Base-by-base conservation (phyloP, 92 coral and sea anemone genomes). In the Epizoanthus rinbou region DNA sequence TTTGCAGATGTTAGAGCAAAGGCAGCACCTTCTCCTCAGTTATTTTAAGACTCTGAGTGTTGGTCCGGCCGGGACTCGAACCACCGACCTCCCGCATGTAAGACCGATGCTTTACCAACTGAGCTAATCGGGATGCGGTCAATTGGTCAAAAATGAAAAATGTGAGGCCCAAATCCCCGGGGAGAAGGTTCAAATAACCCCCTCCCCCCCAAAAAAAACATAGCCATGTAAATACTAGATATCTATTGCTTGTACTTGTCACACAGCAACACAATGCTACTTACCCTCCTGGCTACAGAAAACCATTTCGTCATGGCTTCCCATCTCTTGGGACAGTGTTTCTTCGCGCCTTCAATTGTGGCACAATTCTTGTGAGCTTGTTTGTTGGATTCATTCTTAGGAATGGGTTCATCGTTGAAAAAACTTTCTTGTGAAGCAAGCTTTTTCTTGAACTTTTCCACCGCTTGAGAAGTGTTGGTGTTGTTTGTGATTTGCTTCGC, bases 301-400 rank as follows among this genome's bases (percentile, higher is more conserved):
- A 94, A 95, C 98, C 98, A 95, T 25, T 87, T 81, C 86, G 84
- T 88, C 79, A 94, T 80, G 2, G 94, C 93, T 57, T 85, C 91
- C 98, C 98, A 95, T 21, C 98, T 85, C 28, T 74, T 88, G 58
- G 98, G 98, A 63, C 98, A 95, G 64, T 92, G 78, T 45, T 85
- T 92, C 87, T 89, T 91, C 19, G 98, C 98, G 53, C 90, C 93
- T 22, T 91, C 93, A 57, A 85, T 58, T 39, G 76, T 76, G 57
- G 92, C 86, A 74, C 98, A 94, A 80, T 68, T 86, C 54, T 35
- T 73, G 82, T 89, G 91, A 0, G 98, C 98, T 8, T 95, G 86
- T 17, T 91, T 85, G 83, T 87, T 63, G 17, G 95, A 91, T 76
- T 95, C 98, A 54, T 95, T 95, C 64, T 74, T 74, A 18, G 98